Evolutionary conservation across 2,113 vertebrate genomes (phyloP).

Genomic region (Stigmatopora nigra): DNA sequence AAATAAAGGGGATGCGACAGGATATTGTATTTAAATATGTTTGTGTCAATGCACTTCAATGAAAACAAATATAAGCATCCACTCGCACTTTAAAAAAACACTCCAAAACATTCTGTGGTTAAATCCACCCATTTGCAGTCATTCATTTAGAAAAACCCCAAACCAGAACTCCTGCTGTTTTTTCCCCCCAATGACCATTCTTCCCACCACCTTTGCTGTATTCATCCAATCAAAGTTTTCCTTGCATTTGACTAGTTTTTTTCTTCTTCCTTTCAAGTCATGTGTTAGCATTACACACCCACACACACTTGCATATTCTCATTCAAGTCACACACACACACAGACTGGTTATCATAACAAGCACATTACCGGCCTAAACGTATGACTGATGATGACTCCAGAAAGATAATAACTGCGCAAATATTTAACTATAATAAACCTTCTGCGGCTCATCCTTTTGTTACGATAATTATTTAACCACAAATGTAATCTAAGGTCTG

Average conservation of each 20-base stretch:
- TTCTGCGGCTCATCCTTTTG: conserved; percentile 13
- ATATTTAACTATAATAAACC: conserved; percentile 25
- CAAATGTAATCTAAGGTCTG: conserved; percentile 8
- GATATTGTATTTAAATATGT: conserved; percentile 48
- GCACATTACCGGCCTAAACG: conserved; percentile 45
- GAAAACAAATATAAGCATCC: conserved; percentile 35
- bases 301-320: conserved; percentile 7
- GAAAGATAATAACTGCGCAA: conserved; percentile 36
- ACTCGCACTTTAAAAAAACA: conserved; percentile 18
- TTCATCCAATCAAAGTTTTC: conserved; percentile 51
- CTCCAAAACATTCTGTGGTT: conserved; percentile 47
- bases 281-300: conserved; percentile 43
- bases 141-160: conserved; percentile 61
- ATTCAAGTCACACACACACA: conserved; percentile 12
- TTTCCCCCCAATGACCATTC: conserved; percentile 62
- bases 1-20: conserved; percentile 46
- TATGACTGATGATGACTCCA: conserved; percentile 50
- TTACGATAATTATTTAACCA: conserved; percentile 19
- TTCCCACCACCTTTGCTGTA: conserved; percentile 48
- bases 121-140: conserved; percentile 58
- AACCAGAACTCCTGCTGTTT: conserved; percentile 59
- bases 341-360: conserved; percentile 55
- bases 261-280: conserved; percentile 14
- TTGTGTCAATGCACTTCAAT: conserved; percentile 53
- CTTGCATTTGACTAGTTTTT: conserved; percentile 50